phyloP scores from a whole-genome alignment of 2,797 vertebrate species.

The Ctenopoma kingsleyae region DNA sequence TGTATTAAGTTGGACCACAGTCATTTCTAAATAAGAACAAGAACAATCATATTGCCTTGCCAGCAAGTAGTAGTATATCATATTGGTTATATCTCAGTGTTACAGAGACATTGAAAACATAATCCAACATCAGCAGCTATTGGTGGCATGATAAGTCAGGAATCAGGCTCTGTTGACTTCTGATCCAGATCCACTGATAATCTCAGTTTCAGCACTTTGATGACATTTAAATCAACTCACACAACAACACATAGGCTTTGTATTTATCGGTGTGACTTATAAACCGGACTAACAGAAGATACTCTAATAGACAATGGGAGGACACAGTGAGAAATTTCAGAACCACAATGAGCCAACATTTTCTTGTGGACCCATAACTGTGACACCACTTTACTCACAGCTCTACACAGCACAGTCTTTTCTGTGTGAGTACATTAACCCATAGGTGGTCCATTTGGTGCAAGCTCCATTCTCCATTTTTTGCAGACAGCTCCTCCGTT shows the following conservation, averaged over 20 bases:
- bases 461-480: constrained; percentile 34
- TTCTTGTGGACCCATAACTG: constrained; percentile 37
- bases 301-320: constrained; percentile 18
- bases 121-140: constrained; percentile 58
- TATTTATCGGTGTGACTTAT: constrained; percentile 32
- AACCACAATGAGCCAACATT: constrained; percentile 6
- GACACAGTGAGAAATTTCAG: constrained; percentile 9
- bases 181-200: constrained; percentile 41
- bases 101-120: constrained; percentile 43
- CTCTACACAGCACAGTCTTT: constrained; percentile 18
- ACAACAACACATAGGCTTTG: constrained; percentile 42
- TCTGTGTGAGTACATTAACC: constrained; percentile 27
- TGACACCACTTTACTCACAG: constrained; percentile 29
- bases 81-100: constrained; percentile 50
- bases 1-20: constrained; percentile 54
- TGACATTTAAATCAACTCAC: constrained; percentile 33
- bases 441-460: constrained; percentile 51
- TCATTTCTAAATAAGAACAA: constrained; percentile 45
- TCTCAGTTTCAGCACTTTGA: constrained; percentile 51
- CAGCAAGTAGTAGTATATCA: constrained; percentile 58
- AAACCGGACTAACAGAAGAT: constrained; percentile 40
- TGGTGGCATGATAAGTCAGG: constrained; percentile 45
- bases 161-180: constrained; percentile 33
- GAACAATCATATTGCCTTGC: constrained; percentile 45
- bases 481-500: constrained; percentile 28